phyloP scores from a whole-genome alignment of 2,797 vertebrate species.

The Acanthopagrus latus region DNA sequence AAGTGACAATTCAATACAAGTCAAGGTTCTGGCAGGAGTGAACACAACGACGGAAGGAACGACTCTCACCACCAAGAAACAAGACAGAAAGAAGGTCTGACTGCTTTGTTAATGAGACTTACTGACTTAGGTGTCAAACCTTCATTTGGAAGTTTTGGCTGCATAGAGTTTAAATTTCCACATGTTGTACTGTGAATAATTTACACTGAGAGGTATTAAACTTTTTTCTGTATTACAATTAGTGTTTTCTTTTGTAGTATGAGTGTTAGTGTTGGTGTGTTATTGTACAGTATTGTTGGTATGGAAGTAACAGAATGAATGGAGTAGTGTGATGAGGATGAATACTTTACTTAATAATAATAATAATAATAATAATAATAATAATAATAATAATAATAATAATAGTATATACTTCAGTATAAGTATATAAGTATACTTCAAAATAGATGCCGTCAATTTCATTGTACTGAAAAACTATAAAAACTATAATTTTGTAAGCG shows the following conservation, averaged over 20 bases:
- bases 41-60: slow-evolving; percentile 8
- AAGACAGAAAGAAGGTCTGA: not conserved
- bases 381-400: too few species aligned
- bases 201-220: not conserved
- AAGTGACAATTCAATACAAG: slow-evolving; percentile 22
- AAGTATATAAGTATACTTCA: too few species aligned
- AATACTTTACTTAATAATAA: not conserved
- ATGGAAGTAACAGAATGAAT: not conserved
- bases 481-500: too few species aligned
- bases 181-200: not conserved
- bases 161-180: not conserved
- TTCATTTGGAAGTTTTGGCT: not conserved
- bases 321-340: not conserved
- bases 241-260: not conserved
- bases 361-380: too few species aligned
- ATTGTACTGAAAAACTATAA: too few species aligned
- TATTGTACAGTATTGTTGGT: not conserved
- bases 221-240: not conserved
- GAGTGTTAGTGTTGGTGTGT: not conserved
- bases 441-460: too few species aligned
- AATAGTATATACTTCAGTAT: too few species aligned
- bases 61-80: not conserved
- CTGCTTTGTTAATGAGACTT: not conserved
- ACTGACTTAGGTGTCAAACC: not conserved
- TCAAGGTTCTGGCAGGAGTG: slow-evolving; percentile 26